These are phyloP conservation scores for Drosophila mulleri DNA, from an alignment of 2,888 invertebrate species.

Conservation along the genomic window DNA sequence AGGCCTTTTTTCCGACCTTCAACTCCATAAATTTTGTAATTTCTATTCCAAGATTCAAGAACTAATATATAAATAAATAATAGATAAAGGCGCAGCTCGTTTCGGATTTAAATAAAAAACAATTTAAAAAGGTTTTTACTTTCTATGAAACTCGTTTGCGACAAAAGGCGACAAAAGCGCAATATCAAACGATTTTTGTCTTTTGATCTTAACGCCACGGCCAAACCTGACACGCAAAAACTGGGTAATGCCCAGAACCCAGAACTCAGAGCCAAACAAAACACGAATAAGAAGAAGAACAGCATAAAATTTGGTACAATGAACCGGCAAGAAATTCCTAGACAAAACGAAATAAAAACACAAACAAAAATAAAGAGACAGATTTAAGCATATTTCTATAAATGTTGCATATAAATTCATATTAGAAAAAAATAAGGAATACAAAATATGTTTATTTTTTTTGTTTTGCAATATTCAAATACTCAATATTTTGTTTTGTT, in stretches of 20 bases:
- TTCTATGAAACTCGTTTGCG: conserved; percentile 65
- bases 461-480: conserved; percentile 40
- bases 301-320: conserved; percentile 53
- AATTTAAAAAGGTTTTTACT: conserved; percentile 57
- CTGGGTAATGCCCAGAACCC: conserved; percentile 41
- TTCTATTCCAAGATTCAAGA: background rate
- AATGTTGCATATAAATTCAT: conserved; percentile 38
- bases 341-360: conserved; percentile 19
- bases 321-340: conserved; percentile 49
- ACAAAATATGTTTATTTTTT: conserved; percentile 19
- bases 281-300: conserved; percentile 30
- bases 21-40: background rate
- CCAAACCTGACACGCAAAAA: conserved; percentile 20
- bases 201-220: conserved; percentile 52
- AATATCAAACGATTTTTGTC: conserved; percentile 44
- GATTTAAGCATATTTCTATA: conserved; percentile 27
- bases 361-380: background rate
- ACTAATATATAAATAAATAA: conserved; percentile 42
- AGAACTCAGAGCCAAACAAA: conserved; percentile 39
- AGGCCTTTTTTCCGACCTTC: background rate
- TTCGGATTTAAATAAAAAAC: background rate
- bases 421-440: conserved; percentile 23
- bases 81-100: conserved; percentile 20
- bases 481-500: conserved; percentile 41
- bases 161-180: conserved; percentile 67